phyloP scores from a whole-genome alignment of 2,888 invertebrate species.

The Monochamus alternatus region DNA sequence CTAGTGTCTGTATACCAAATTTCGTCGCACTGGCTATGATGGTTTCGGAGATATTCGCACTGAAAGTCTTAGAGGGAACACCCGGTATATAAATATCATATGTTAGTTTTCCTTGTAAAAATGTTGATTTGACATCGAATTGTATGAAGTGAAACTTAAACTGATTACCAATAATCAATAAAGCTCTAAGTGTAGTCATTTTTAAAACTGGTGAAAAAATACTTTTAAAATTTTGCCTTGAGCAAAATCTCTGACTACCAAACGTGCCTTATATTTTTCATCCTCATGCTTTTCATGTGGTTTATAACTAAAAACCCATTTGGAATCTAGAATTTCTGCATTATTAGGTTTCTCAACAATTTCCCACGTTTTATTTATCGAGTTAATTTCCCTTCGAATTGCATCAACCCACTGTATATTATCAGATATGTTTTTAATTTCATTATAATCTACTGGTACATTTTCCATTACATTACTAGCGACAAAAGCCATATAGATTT shows the following conservation, averaged over 20 bases:
- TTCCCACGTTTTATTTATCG: conserved; percentile 49
- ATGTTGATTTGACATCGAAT: conserved; percentile 35
- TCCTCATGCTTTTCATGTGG: background rate
- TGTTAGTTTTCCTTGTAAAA: conserved; percentile 30
- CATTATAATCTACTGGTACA: conserved; percentile 41
- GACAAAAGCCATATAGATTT: conserved; percentile 52
- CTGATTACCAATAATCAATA: conserved; percentile 35
- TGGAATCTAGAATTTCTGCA: background rate
- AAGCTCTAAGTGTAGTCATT: conserved; percentile 24
- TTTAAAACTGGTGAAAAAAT: background rate
- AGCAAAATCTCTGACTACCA: conserved; percentile 7
- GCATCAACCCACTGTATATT: conserved; percentile 43
- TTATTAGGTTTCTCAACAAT: background rate
- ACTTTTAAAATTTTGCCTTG: background rate
- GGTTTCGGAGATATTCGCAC: too few species aligned
- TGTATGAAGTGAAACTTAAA: conserved; percentile 29
- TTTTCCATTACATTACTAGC: conserved; percentile 45
- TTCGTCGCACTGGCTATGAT: too few species aligned
- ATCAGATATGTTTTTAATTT: conserved; percentile 45
- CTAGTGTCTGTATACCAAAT: too few species aligned
- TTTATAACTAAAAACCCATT: conserved; percentile 8
- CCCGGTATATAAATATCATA: conserved; percentile 37
- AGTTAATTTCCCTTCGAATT: conserved; percentile 49
- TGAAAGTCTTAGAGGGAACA: too few species aligned
- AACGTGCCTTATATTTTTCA: conserved; percentile 4